Base-by-base conservation (phyloP, 2,888 invertebrate genomes). In the Chrysolina oricalcia region DNA sequence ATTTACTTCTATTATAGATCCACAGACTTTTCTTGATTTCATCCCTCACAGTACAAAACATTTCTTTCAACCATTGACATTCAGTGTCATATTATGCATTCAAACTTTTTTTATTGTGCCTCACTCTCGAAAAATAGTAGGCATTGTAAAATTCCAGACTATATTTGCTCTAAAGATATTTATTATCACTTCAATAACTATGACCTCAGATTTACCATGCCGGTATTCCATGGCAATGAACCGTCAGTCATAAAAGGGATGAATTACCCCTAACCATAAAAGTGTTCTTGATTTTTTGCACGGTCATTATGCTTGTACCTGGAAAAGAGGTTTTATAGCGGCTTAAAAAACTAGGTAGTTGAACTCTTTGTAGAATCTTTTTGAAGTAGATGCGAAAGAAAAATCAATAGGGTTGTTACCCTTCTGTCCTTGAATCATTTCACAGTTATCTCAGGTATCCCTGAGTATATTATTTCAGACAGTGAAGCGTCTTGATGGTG, bases 291-390 rank as follows among this genome's bases (percentile, higher is more conserved):
- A 59, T 59, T 59, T 59, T 59, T 59, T 59, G 59, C 59, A 59
- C 59, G 59, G 59, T 59, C 27, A 59, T 59, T 59, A n/a, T 27
- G 9, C 27, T n/a, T n/a, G 27, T 59, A 59, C 59, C 59, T 59
- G 59, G 59, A 59, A 59, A 27, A 59, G 59, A 59, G 59, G 59
- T 59, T 59, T 59, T 35, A 59, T 59, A 59, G 59, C 27, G 59
- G 59, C 6, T 59, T 0, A 59, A 53, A 59, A 59, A 27, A 59
- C 59, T 23, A 59, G 59, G 59, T 59, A 59, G 59, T 59, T 59
- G 59, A 59, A 59, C 59, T 59, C 59, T 59, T 59, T 59, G 59
- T 59, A 8, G 59, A 53, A 53, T 53, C 53, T 21, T 11, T 53
- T 53, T 53, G 53, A 59, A 27, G 35, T 59, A 15, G 23, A 27